These are phyloP conservation scores for Lordiphosa fenestrarum DNA, from an alignment of 2,888 invertebrate genomes.

Conservation along the genomic window DNA sequence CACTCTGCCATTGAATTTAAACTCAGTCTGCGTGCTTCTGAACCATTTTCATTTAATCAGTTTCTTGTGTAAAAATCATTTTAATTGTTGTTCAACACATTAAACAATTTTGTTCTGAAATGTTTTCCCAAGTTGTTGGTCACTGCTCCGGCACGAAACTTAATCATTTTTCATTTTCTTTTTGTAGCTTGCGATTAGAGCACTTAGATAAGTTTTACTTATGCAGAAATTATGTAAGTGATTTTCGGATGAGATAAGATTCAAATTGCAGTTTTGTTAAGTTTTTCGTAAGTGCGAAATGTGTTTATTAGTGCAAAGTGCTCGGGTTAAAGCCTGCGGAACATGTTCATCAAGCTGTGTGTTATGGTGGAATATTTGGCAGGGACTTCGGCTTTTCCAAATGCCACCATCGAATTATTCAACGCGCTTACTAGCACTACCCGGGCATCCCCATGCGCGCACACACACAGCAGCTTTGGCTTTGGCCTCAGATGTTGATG, in stretches of 20 bases:
- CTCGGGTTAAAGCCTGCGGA: too few species aligned
- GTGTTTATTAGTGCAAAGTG: too few species aligned
- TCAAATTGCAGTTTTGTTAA: too few species aligned
- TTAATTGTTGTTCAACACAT: slow-evolving; percentile 65
- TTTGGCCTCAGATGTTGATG: slow-evolving; percentile 47
- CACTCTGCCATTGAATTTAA: too few species aligned
- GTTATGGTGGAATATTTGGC: too few species aligned
- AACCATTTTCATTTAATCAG: slow-evolving; percentile 59
- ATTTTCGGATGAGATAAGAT: too few species aligned
- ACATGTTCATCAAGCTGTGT: too few species aligned
- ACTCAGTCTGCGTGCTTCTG: slow-evolving; percentile 17
- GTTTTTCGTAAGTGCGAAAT: too few species aligned
- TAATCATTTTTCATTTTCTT: slow-evolving; percentile 11
- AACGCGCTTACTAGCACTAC: too few species aligned
- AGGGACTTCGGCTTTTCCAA: not conserved
- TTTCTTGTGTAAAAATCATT: slow-evolving; percentile 50
- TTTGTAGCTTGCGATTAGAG: not conserved
- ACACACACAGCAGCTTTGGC: slow-evolving; percentile 3
- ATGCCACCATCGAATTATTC: not conserved
- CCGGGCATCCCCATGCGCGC: not conserved
- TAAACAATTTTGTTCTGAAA: slow-evolving; percentile 59
- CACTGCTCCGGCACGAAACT: not conserved
- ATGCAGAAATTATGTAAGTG: slow-evolving; percentile 2
- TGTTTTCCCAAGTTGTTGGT: slow-evolving; percentile 20
- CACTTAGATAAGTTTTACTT: slow-evolving; percentile 9